Evolutionary conservation across 2,888 invertebrate genomes (phyloP).

Genomic region (Euplagia quadripunctaria): DNA sequence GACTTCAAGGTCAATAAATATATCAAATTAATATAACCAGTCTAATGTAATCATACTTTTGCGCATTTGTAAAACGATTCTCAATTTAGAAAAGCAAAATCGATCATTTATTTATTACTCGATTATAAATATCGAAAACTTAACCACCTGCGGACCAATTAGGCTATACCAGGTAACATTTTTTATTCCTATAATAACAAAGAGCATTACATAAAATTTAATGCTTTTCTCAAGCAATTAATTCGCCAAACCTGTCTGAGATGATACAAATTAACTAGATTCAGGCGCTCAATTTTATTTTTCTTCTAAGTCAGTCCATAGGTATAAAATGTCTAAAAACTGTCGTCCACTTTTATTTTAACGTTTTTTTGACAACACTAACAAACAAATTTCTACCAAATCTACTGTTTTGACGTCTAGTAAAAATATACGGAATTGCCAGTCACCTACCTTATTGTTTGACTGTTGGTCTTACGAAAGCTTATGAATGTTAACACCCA

Average conservation of each 20-base stretch:
- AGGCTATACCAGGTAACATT: conserved; percentile 4
- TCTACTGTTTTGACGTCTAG: background rate
- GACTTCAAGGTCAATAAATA: background rate
- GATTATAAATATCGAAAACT: background rate
- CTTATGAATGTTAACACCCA: conserved; percentile 41
- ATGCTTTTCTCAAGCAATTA: conserved; percentile 43
- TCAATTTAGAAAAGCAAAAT: background rate
- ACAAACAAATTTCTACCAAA: background rate
- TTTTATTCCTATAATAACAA: conserved; percentile 26
- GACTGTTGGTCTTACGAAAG: conserved; percentile 28
- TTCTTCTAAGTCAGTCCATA: background rate
- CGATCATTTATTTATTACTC: conserved; percentile 8
- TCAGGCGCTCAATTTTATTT: no score
- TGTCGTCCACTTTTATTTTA: no score
- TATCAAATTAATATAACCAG: background rate
- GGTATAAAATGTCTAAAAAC: background rate
- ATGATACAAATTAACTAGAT: background rate
- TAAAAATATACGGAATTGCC: background rate
- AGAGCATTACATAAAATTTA: conserved; percentile 31
- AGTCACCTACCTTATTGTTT: conserved; percentile 4
- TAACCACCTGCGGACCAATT: conserved; percentile 14
- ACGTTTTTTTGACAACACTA: background rate
- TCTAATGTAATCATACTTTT: background rate
- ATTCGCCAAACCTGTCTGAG: conserved; percentile 25
- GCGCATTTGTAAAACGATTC: background rate